phyloP scores from a whole-genome alignment of 2,113 vertebrate species.

The Etheostoma cragini region DNA sequence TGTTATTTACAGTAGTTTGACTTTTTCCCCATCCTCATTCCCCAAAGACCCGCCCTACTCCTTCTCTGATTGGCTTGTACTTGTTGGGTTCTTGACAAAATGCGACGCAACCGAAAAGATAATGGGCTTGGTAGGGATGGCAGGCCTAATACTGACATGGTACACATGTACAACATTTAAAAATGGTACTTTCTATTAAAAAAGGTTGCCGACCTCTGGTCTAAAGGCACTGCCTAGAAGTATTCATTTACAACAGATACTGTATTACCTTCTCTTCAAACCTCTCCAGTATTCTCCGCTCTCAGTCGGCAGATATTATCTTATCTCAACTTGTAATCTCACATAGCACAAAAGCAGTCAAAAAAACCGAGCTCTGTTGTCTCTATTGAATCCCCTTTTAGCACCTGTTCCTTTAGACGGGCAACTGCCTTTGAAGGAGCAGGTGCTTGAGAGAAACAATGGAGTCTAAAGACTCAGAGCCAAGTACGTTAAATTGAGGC shows the following conservation, averaged over 20 bases:
- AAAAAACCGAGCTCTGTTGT: conserved; percentile 37
- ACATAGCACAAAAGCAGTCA: conserved; percentile 28
- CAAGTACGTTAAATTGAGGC: conserved; percentile 12
- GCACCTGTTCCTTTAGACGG: conserved; percentile 8
- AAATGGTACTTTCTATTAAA: too few species aligned
- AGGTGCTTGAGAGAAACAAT: conserved; percentile 36
- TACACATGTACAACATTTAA: too few species aligned
- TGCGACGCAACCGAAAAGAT: too few species aligned
- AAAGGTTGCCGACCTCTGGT: too few species aligned
- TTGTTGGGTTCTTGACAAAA: too few species aligned
- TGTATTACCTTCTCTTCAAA: conserved; percentile 2
- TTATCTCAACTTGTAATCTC: conserved; percentile 46
- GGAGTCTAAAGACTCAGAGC: conserved; percentile 4
- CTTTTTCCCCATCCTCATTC: too few species aligned
- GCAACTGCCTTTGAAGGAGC: conserved; percentile 35
- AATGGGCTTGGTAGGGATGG: too few species aligned
- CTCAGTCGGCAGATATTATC: conserved; percentile 30
- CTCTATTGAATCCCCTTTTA: conserved; percentile 28
- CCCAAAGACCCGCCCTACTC: too few species aligned
- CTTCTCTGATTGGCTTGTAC: too few species aligned
- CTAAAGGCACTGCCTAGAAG: too few species aligned
- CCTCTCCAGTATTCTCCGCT: conserved; percentile 9
- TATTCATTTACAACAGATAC: conserved; percentile 2
- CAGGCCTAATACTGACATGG: too few species aligned
- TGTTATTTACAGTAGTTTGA: too few species aligned